phyloP scores from a whole-genome alignment of 2,888 invertebrate species.

The Ornithoptera alexandrae region DNA sequence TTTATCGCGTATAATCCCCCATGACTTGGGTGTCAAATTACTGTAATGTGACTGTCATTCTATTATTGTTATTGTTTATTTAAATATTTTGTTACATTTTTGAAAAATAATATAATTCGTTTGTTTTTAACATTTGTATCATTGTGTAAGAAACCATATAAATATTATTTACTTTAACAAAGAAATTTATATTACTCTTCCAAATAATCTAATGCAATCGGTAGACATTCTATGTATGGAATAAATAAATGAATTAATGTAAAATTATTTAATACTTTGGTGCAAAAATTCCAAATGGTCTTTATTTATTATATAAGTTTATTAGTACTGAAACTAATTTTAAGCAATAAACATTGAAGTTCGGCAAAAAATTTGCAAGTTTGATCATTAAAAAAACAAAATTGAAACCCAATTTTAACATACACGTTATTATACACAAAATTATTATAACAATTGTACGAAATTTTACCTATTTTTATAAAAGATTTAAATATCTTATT shows the following conservation, averaged over 20 bases:
- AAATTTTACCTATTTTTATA: too few relatives aligned
- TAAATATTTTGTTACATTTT: conserved; percentile 20
- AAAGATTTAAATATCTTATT: too few relatives aligned
- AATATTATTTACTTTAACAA: conserved; percentile 26
- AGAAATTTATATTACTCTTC: not conserved
- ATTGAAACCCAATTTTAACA: too few relatives aligned
- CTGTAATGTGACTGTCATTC: conserved; percentile 11
- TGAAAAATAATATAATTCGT: conserved; percentile 25
- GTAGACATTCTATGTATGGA: not conserved
- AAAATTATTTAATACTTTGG: not conserved
- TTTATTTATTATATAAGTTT: too few relatives aligned
- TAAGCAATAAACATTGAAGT: too few relatives aligned
- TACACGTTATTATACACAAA: too few relatives aligned
- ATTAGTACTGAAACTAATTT: too few relatives aligned
- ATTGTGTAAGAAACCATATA: conserved; percentile 29
- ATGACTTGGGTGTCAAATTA: conserved; percentile 10
- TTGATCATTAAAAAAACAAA: too few relatives aligned
- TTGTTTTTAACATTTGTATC: conserved; percentile 24
- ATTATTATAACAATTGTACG: too few relatives aligned
- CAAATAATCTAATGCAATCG: not conserved
- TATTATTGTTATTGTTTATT: conserved; percentile 29
- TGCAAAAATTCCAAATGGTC: not conserved
- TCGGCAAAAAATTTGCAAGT: too few relatives aligned
- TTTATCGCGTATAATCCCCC: conserved; percentile 11
- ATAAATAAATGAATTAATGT: not conserved